These are phyloP conservation scores for Xenopus borealis DNA, from an alignment of 2,113 vertebrate genomes.

Conservation along the genomic window DNA sequence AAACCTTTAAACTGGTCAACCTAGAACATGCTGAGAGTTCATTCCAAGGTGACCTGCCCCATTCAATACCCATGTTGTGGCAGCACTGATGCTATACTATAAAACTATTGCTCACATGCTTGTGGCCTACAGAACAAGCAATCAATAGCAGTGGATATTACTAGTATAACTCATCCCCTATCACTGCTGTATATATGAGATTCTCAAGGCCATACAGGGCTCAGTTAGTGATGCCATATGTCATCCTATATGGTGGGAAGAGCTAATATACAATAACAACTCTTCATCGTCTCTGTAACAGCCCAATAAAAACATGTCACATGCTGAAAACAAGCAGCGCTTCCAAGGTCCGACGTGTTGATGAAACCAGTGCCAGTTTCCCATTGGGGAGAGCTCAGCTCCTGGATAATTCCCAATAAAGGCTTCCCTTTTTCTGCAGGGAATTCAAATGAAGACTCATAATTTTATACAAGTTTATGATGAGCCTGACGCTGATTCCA, in stretches of 20 bases:
- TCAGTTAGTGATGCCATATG: constrained; percentile 9
- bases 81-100: too few species aligned
- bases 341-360: neutral
- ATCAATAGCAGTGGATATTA: constrained; percentile 7
- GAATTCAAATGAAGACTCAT: constrained; percentile 19
- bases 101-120: too few species aligned
- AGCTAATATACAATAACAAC: constrained; percentile 12
- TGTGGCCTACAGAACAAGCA: too few species aligned
- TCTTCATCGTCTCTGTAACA: constrained; percentile 20
- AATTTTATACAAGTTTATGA: constrained; percentile 9
- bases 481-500: constrained; percentile 12
- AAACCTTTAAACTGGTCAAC: too few species aligned
- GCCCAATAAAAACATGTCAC: constrained; percentile 18
- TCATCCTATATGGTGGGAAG: constrained; percentile 9
- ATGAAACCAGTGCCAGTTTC: neutral
- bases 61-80: too few species aligned
- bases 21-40: too few species aligned
- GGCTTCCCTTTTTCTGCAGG: too few species aligned
- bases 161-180: constrained; percentile 15
- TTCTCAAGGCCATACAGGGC: constrained; percentile 29
- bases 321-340: constrained; percentile 17
- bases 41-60: too few species aligned
- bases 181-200: constrained; percentile 15
- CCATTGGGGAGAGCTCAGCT: neutral
- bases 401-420: constrained; percentile 11